Base-by-base conservation (phyloP, 2,888 invertebrate genomes). In the Synergus gifuensis region DNA sequence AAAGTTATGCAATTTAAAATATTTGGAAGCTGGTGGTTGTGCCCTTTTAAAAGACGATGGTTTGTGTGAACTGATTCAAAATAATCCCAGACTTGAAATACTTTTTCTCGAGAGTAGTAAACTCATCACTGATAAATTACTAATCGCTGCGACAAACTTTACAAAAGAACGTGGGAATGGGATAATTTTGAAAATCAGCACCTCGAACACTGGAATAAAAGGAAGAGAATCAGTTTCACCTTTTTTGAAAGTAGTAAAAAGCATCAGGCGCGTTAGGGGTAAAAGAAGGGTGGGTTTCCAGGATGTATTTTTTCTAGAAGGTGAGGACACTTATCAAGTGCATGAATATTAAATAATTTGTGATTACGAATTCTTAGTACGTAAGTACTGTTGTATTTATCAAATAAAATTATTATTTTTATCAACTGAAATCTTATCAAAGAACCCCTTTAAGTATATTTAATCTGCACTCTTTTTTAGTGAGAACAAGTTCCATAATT, bases 211-310 rank as follows among this genome's bases (percentile, higher is more conserved):
- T 73, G 54, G 22, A 49, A 54, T 73, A 16, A n/a, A n/a, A 28
- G 22, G 22, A 28, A 44, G n/a, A 28, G 54, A 73, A 11, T 54
- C 49, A 36, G 1, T 54, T 1, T 54, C 73, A 73, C 9, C 49
- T 54, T 73, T 54, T n/a, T 36, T 73, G 28, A 73, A 5, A 36
- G 11, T 73, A 40, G 49, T 73, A 9, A 73, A 73, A n/a, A 28
- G 18, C 11, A 16, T 73, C 11, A 73, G 12, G 11, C 73, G 49
- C 54, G 36, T 54, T n/a, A 73, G n/a, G 8, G 73, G 49, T 49
- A 28, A 2, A 54, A 73, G 54, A 4, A 49, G 54, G 18, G 18
- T 66, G 12, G 60, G 60, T 73, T 73, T 73, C 16, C 49, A 11
- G 2, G 73, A 73, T 5, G 28, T n/a, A n/a, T 73, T 73, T 73